Evolutionary conservation across 2,113 vertebrate species (phyloP).

Genomic region (Sinosuthora webbiana): DNA sequence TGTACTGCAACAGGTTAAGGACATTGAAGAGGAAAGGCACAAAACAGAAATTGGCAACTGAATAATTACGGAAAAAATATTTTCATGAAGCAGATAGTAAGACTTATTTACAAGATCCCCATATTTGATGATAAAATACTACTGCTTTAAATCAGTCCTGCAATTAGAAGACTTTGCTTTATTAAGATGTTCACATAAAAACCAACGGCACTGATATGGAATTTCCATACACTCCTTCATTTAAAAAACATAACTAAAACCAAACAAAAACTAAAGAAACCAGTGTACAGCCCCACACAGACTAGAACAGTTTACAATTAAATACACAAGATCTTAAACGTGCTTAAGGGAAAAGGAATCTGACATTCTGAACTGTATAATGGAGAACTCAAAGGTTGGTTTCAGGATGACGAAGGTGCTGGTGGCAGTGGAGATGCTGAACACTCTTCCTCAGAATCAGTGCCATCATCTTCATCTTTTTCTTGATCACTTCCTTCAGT

Average conservation of each 20-base stretch:
- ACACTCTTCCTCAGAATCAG: slow-evolving; percentile 93
- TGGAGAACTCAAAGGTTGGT: neutral
- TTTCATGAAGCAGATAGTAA: slow-evolving; percentile 73
- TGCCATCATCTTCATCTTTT: slow-evolving; percentile 88
- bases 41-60: slow-evolving; percentile 80
- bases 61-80: slow-evolving; percentile 63
- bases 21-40: slow-evolving; percentile 89
- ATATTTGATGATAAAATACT: slow-evolving; percentile 65
- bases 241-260: slow-evolving; percentile 53
- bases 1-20: slow-evolving; percentile 83
- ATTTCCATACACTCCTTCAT: slow-evolving; percentile 54
- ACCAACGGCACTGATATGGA: slow-evolving; percentile 67
- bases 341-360: slow-evolving; percentile 71
- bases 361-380: slow-evolving; percentile 17
- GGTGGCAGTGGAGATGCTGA: slow-evolving; percentile 74
- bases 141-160: slow-evolving; percentile 61
- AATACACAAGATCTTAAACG: slow-evolving; percentile 81
- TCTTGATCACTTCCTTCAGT: slow-evolving; percentile 96
- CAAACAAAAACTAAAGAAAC: slow-evolving; percentile 64
- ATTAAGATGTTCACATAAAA: slow-evolving; percentile 68
- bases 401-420: slow-evolving; percentile 72
- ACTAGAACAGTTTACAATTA: slow-evolving; percentile 84
- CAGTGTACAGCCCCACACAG: slow-evolving; percentile 82
- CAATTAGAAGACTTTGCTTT: slow-evolving; percentile 56
- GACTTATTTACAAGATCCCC: slow-evolving; percentile 75